These are phyloP conservation scores for Sebastes steindachneri DNA, from an alignment of 2,797 vertebrate genomes.

Conservation along the genomic window DNA sequence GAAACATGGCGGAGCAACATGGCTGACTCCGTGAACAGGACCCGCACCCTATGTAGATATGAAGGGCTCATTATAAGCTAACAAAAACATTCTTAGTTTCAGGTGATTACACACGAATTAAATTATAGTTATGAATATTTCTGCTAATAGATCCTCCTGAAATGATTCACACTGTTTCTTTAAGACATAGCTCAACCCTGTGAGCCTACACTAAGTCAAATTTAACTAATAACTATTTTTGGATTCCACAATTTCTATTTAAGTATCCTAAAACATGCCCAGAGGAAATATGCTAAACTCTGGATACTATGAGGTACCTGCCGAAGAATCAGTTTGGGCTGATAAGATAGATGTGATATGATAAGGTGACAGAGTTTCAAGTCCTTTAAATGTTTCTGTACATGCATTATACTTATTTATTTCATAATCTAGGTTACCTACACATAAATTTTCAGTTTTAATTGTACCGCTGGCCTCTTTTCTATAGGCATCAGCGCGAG, in stretches of 20 bases:
- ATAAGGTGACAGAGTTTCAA: neutral
- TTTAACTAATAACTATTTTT: neutral
- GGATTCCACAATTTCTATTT: neutral
- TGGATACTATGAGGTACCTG: neutral
- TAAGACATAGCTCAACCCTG: neutral
- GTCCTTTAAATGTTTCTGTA: neutral
- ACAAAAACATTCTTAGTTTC: no score
- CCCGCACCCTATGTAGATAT: no score
- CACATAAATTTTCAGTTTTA: neutral
- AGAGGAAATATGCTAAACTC: neutral
- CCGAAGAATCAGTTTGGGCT: neutral
- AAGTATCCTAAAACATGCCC: neutral
- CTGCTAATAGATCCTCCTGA: no score
- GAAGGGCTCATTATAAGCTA: no score
- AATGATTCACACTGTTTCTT: no score
- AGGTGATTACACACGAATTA: no score
- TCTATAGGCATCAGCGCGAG: conserved; percentile 87
- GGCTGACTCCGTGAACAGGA: no score
- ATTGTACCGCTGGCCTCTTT: neutral
- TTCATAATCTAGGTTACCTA: neutral
- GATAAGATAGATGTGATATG: no score
- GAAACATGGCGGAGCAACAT: no score
- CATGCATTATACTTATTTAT: neutral
- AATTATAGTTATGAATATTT: no score
- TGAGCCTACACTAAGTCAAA: neutral